Conservation (phyloP, 2,888 invertebrate genomes). For the Lordiphosa andalusiaca region DNA sequence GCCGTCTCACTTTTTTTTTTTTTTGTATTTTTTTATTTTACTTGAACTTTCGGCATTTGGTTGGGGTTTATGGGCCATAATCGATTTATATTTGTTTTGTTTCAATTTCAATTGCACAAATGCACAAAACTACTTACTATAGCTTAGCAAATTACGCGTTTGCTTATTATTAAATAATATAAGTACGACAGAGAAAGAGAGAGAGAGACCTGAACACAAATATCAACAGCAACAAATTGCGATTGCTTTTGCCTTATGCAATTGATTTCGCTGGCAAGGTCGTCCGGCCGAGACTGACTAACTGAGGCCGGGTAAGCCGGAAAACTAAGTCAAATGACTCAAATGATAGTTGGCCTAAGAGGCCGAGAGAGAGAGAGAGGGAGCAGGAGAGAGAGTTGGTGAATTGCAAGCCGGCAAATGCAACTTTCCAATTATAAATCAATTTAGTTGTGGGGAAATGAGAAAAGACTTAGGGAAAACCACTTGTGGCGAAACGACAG, state of each 20-base stretch:
- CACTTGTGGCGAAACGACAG: no score
- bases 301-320: constrained; percentile 38
- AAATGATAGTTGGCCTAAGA: constrained; percentile 42
- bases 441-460: no score
- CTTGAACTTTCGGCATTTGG: constrained; percentile 8
- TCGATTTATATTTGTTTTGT: constrained; percentile 27
- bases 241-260: constrained; percentile 27
- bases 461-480: no score
- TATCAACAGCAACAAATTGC: constrained; percentile 17
- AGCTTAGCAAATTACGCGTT: constrained; percentile 39
- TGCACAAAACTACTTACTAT: constrained; percentile 8
- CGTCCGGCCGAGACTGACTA: constrained; percentile 11
- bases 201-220: constrained; percentile 7
- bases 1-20: background rate
- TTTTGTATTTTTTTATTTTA: background rate
- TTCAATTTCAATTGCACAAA: constrained; percentile 10
- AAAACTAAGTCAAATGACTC: constrained; percentile 39
- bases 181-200: constrained; percentile 11
- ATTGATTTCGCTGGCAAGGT: constrained; percentile 32
- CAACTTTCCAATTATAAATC: no score
- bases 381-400: no score
- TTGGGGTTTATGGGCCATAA: constrained; percentile 36
- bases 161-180: constrained; percentile 33
- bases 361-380: no score
- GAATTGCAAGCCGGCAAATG: background rate